Conservation (phyloP, 1,140 invertebrate genomes). For the Trachymyrmex septentrionalis region DNA sequence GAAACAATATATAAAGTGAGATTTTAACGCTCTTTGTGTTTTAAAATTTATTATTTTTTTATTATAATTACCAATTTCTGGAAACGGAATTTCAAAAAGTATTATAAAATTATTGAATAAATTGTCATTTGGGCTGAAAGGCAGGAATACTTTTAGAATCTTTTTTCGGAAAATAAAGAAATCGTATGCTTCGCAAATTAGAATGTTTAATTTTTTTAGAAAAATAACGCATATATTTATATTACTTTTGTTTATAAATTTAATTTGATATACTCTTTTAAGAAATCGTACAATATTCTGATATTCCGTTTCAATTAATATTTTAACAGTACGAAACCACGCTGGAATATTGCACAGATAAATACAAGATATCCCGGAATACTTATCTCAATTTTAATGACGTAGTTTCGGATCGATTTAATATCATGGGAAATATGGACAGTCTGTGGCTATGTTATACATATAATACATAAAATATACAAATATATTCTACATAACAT, state of each 20-base stretch:
- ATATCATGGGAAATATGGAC: neutral
- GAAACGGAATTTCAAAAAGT: too few relatives aligned
- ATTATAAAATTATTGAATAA: neutral
- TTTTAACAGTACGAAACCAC: neutral
- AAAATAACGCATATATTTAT: neutral
- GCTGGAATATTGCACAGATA: neutral
- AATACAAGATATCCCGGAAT: neutral
- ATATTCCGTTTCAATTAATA: conserved; percentile 3
- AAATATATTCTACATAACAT: neutral
- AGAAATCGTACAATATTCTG: neutral
- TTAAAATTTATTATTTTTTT: conserved; percentile 5
- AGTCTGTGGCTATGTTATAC: neutral
- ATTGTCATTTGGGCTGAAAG: neutral
- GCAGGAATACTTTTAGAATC: neutral
- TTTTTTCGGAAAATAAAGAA: neutral
- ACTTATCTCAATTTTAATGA: neutral
- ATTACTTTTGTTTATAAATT: too few relatives aligned
- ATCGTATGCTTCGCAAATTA: neutral
- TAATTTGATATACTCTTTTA: neutral
- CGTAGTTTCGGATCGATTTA: conserved; percentile 1
- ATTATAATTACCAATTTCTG: too few relatives aligned
- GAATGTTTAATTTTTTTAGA: neutral
- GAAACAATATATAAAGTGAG: neutral
- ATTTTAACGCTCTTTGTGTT: neutral
- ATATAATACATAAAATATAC: neutral